Conservation (phyloP, 2,797 vertebrate species). For the Sebastes vulpes region DNA sequence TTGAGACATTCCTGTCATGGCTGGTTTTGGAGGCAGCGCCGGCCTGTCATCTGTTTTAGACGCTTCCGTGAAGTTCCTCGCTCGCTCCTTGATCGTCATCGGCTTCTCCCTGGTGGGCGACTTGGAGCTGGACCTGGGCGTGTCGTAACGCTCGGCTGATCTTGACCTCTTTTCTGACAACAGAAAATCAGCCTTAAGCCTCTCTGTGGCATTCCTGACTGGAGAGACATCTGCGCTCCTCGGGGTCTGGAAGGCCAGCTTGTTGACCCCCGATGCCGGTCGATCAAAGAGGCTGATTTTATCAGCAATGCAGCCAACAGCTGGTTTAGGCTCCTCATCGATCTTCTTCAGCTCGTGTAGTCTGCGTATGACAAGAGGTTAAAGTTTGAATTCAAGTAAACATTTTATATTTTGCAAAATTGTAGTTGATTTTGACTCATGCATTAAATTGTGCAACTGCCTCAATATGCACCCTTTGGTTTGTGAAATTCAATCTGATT, state of each 20-base stretch:
- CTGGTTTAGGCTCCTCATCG: slow-evolving; percentile 44
- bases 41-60: not conserved
- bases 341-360: slow-evolving; percentile 41
- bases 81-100: slow-evolving; percentile 61
- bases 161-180: slow-evolving; percentile 54
- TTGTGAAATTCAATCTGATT: not conserved
- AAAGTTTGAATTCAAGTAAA: slow-evolving; percentile 6
- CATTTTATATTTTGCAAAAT: not conserved
- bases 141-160: slow-evolving; percentile 43
- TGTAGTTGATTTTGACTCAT: not conserved
- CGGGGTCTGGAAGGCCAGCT: slow-evolving; percentile 68
- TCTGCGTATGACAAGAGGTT: slow-evolving; percentile 56
- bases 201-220: slow-evolving; percentile 81
- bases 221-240: slow-evolving; percentile 82
- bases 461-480: not conserved
- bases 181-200: slow-evolving; percentile 75
- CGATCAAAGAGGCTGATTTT: slow-evolving; percentile 94
- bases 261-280: slow-evolving; percentile 30
- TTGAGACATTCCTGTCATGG: slow-evolving; percentile 44
- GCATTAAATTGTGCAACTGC: not conserved
- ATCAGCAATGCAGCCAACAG: slow-evolving; percentile 86
- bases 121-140: slow-evolving; percentile 25
- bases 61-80: slow-evolving; percentile 42
- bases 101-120: slow-evolving; percentile 49
- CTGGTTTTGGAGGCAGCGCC: slow-evolving; percentile 20